A percentile compares a stretch with the other conserved stretches of the same genome.
These are phyloP conservation scores for Cheilosia vernalis DNA, from an alignment of 2,888 invertebrate species.

Conservation along the genomic window DNA sequence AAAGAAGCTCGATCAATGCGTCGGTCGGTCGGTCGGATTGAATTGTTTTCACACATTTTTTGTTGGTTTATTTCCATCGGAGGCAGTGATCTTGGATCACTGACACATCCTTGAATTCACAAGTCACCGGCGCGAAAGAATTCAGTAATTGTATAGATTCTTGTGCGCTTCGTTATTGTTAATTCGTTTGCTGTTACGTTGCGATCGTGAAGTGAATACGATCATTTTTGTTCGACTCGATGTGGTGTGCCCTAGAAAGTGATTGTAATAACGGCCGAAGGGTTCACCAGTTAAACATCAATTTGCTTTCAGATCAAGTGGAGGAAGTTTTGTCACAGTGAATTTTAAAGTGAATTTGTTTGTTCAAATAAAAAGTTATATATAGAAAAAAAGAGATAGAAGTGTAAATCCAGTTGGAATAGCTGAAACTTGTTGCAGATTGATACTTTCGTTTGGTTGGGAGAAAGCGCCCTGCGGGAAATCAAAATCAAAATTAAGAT, in stretches of 20 bases:
- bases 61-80: conserved; percentile 61
- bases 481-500: no score
- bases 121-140: conserved; percentile 12
- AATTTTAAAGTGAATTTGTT: conserved; percentile 9
- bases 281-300: neutral
- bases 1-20: conserved; percentile 49
- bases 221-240: neutral
- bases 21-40: conserved; percentile 41
- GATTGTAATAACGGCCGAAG: neutral
- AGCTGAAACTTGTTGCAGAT: conserved; percentile 5
- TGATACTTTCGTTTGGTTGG: neutral
- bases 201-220: conserved; percentile 24
- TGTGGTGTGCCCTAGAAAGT: neutral
- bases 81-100: conserved; percentile 74
- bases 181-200: neutral
- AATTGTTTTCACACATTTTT: conserved; percentile 19
- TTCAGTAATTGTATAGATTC: conserved; percentile 34
- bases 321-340: conserved; percentile 23
- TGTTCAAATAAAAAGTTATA: neutral
- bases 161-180: conserved; percentile 8
- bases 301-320: conserved; percentile 27
- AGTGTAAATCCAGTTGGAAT: conserved; percentile 15
- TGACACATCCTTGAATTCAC: conserved; percentile 64
- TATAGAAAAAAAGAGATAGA: neutral
- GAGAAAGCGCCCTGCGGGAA: conserved; percentile 11